Conservation (phyloP, 2,888 invertebrate genomes). For the Aphidoletes aphidimyza region DNA sequence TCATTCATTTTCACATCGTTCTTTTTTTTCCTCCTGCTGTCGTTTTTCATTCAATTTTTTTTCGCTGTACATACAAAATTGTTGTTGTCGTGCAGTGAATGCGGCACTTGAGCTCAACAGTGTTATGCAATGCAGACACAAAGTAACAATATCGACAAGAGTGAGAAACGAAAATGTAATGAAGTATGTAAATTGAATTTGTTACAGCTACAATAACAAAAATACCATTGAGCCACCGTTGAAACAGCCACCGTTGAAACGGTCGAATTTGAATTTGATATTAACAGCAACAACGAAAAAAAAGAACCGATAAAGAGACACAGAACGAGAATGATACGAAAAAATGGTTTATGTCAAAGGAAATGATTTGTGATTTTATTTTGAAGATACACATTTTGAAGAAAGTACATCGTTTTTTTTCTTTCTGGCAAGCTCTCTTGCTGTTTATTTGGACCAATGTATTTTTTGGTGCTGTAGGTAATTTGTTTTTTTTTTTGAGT, state of each 20-base stretch:
- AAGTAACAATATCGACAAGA: conserved; percentile 22
- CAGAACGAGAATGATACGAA: not conserved
- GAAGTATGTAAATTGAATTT: conserved; percentile 51
- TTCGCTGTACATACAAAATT: too few species aligned
- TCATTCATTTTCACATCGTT: conserved; percentile 25
- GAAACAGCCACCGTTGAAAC: not conserved
- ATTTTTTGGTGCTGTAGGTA: not conserved
- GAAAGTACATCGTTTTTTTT: too few species aligned
- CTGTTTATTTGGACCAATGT: not conserved
- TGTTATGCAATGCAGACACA: conserved; percentile 18
- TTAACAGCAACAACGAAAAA: not conserved
- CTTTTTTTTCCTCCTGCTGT: not conserved
- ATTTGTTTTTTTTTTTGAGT: not conserved
- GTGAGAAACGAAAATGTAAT: conserved; percentile 46
- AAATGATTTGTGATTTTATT: conserved; percentile 50
- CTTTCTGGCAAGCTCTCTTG: not conserved
- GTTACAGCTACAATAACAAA: conserved; percentile 44
- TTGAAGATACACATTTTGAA: not conserved
- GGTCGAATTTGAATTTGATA: conserved; percentile 19
- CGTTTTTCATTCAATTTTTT: too few species aligned
- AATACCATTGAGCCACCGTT: not conserved
- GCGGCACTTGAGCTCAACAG: not conserved
- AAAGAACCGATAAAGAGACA: not conserved
- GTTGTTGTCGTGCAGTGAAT: not conserved
- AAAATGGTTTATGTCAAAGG: not conserved